phyloP scores from a whole-genome alignment of 2,888 invertebrate species.

The Sepiola atlantica region DNA sequence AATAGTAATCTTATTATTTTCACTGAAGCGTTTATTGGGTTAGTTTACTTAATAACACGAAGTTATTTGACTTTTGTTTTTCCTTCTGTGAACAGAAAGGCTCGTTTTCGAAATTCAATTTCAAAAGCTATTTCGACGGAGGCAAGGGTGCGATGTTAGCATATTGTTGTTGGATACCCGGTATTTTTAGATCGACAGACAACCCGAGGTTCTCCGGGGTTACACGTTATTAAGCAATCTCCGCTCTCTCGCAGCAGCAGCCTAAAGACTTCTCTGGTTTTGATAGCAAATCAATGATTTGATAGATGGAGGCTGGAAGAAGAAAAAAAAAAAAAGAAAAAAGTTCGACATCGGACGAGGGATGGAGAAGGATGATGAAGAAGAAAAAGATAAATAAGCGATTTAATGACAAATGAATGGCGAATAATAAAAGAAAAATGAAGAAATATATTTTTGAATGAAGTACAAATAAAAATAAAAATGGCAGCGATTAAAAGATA shows the following conservation, averaged over 20 bases:
- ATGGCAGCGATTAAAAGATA: background rate
- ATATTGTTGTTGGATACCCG: background rate
- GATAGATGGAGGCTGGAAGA: background rate
- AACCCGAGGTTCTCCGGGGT: background rate
- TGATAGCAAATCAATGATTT: constrained; percentile 32
- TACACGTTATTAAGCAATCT: background rate
- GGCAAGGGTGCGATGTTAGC: background rate
- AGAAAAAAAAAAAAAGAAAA: background rate
- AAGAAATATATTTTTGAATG: background rate
- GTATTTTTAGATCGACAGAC: background rate
- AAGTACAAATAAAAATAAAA: background rate
- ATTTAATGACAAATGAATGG: background rate
- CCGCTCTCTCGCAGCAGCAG: background rate
- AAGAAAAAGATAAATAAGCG: background rate
- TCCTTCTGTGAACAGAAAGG: background rate
- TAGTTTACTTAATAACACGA: background rate
- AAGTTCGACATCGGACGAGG: background rate
- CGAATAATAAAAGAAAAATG: background rate
- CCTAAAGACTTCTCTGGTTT: background rate
- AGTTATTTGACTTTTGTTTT: background rate
- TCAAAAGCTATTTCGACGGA: background rate
- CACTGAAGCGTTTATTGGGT: background rate
- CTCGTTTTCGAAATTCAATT: background rate
- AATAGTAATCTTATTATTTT: background rate
- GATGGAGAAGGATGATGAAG: background rate